Base-by-base conservation (phyloP, 2,797 vertebrate genomes). In the Miopithecus talapoin region DNA sequence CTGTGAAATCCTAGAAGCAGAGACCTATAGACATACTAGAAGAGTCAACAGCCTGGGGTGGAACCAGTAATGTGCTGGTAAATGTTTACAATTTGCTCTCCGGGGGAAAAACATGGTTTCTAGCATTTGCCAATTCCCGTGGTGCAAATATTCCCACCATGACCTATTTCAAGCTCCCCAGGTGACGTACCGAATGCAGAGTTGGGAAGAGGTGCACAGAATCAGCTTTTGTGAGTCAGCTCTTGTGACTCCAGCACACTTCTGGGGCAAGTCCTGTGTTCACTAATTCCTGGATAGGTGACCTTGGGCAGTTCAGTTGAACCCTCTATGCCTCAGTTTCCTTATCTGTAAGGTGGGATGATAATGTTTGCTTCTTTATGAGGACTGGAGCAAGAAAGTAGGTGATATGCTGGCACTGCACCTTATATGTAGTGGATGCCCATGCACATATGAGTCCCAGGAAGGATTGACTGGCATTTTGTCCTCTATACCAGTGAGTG, bases 1-100 rank as follows among this genome's bases (percentile, higher is more conserved):
- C 70, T 89, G 81, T 94, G 89, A 96, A 85, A 88, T 80, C 84
- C 89, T 85, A 68, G 85, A 80, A 94, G 57, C 9, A 28, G 81
- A 88, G 72, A 61, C 57, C 85, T 39, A 26, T 74, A 68, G 81
- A 50, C 68, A 26, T 30, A 28, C 36, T 30, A 88, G 92, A 39
- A 87, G 70, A 83, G 78, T 68, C 88, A 80, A 33, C 24, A n/a
- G n/a, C 61, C 74, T 70, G 28, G 92, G 70, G 17, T 41, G 12
- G 53, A 36, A 78, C 74, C 79, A 19, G 46, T 46, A 43, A 36
- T 48, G 28, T 57, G 36, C n/a, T 41, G 36, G 92, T 74, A 89
- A 92, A 96, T 89, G 81, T 46, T 85, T 41, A n/a, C 81, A 75
- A 1, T 70, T 64, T 55, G 39, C n/a, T 84, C 28, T 61, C 81